Evolutionary conservation across 2,888 invertebrate species (phyloP).

Genomic region (Oconnorella tubifera): DNA sequence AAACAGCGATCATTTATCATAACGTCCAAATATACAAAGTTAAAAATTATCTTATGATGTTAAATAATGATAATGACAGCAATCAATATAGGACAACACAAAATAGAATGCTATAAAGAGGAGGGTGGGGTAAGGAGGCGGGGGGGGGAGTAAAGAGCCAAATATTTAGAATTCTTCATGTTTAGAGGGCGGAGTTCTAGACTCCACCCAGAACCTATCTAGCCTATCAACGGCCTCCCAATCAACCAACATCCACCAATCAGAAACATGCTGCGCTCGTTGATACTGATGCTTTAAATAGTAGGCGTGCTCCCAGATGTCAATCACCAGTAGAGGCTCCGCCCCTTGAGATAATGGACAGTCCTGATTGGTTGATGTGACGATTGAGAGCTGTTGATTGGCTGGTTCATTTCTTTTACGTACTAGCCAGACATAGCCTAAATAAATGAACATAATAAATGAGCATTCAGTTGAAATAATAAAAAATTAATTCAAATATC

Average conservation of each 20-base stretch:
- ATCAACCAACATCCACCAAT: constrained; percentile 49
- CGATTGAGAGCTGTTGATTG: constrained; percentile 34
- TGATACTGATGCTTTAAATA: constrained; percentile 42
- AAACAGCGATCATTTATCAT: no score
- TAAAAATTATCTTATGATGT: no score
- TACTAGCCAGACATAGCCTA: constrained; percentile 49
- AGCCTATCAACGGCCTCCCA: constrained; percentile 42
- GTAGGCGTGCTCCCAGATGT: constrained; percentile 52
- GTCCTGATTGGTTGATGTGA: constrained; percentile 45
- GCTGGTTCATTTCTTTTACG: constrained; percentile 31
- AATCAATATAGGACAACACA: no score
- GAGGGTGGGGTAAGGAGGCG: no score
- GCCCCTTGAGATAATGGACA: constrained; percentile 41
- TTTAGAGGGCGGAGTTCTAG: background rate
- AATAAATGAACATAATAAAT: constrained; percentile 14
- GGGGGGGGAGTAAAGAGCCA: no score
- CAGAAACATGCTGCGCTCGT: constrained; percentile 15
- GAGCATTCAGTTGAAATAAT: no score
- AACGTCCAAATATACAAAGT: no score
- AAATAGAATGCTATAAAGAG: no score
- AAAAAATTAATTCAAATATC: no score
- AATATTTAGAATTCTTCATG: background rate
- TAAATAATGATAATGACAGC: no score
- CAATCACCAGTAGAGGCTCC: constrained; percentile 44
- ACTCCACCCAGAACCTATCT: constrained; percentile 40